phyloP scores from a whole-genome alignment of 37 sponge, comb jelly and placozoan species.

The Chondrilla cf. caribensis region DNA sequence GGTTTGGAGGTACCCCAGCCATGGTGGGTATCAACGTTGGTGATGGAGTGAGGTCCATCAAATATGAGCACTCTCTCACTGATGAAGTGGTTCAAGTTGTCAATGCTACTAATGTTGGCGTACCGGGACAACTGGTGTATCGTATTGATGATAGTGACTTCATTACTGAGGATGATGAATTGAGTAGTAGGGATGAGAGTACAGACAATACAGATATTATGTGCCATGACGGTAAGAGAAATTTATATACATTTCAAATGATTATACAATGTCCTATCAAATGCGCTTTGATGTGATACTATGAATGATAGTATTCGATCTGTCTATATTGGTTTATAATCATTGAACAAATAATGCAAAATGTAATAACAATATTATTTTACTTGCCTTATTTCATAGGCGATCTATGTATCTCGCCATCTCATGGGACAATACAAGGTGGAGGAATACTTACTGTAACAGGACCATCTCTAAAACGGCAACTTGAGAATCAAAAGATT shows the following conservation, averaged over 20 bases:
- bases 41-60: slow-evolving; percentile 15
- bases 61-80: not conserved
- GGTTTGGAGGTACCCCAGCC: slow-evolving; percentile 24
- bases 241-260: too few species aligned
- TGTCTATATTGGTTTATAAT: too few species aligned
- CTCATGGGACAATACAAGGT: not conserved
- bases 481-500: not conserved
- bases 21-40: slow-evolving; percentile 26
- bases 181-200: too few species aligned
- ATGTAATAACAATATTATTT: too few species aligned
- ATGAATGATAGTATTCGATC: too few species aligned
- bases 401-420: not conserved
- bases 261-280: too few species aligned
- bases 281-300: too few species aligned
- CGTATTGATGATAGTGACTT: not conserved
- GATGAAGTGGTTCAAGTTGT: not conserved
- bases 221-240: too few species aligned
- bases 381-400: not conserved
- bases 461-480: not conserved
- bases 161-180: too few species aligned
- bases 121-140: not conserved
- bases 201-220: too few species aligned
- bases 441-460: not conserved
- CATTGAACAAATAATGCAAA: too few species aligned
- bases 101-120: not conserved